Evolutionary conservation across 2,797 vertebrate genomes (phyloP).

Genomic region (Enteromius anoplus): DNA sequence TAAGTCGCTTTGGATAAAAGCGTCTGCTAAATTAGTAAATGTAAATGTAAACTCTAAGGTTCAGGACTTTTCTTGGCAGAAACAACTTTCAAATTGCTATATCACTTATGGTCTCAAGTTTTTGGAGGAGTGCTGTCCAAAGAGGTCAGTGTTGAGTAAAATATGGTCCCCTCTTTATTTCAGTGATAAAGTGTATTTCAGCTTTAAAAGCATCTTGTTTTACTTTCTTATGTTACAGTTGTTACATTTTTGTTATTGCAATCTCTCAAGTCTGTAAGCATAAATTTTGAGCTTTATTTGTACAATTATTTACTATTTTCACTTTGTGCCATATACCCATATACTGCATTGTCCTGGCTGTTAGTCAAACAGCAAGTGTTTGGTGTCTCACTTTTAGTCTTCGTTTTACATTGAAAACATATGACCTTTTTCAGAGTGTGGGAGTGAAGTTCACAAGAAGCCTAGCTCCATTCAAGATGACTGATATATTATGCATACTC

Average conservation of each 20-base stretch:
- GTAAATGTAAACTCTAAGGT: no score
- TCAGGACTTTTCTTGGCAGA: not conserved
- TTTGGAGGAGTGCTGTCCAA: not conserved
- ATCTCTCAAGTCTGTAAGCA: not conserved
- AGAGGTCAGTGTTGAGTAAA: conserved; percentile 40
- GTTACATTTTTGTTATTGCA: not conserved
- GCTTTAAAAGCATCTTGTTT: not conserved
- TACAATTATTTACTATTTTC: not conserved
- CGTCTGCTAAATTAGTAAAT: no score
- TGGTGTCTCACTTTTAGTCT: conserved; percentile 14
- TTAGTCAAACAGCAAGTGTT: not conserved
- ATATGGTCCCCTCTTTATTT: not conserved
- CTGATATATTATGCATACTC: conserved; percentile 77
- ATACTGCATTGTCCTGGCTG: not conserved
- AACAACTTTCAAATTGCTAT: not conserved
- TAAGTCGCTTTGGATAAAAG: no score
- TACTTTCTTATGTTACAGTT: not conserved
- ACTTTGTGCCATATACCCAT: not conserved
- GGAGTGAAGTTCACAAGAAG: conserved; percentile 63
- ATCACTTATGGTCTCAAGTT: not conserved
- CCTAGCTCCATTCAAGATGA: conserved; percentile 58
- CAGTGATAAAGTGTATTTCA: not conserved
- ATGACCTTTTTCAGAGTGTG: conserved; percentile 73
- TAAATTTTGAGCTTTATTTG: not conserved
- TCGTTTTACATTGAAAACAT: conserved; percentile 17